Evolutionary conservation across 2,113 vertebrate species (phyloP).

Genomic region (Ellobius talpinus): DNA sequence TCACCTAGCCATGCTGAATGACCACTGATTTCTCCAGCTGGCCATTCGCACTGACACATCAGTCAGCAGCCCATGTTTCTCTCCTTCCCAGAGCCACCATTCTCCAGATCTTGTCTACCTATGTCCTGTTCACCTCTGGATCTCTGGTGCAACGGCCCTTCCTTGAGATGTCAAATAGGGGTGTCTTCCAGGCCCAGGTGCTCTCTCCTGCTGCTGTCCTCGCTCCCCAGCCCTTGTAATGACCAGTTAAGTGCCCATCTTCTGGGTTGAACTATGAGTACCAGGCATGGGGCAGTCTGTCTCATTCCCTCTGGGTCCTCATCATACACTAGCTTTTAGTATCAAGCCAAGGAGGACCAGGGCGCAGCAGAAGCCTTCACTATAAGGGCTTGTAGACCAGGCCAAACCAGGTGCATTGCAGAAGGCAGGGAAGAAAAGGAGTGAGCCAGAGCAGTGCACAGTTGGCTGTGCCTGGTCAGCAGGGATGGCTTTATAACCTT

Average conservation of each 20-base stretch:
- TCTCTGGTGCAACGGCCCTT: background rate
- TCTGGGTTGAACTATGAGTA: background rate
- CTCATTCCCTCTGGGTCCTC: background rate
- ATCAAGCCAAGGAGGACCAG: background rate
- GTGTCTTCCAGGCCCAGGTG: background rate
- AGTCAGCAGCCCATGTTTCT: background rate
- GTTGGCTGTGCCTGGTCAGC: background rate
- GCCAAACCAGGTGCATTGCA: background rate
- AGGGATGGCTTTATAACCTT: background rate
- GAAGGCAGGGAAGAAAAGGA: background rate
- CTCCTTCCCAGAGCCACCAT: background rate
- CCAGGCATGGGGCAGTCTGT: background rate
- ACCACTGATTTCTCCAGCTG: accelerated
- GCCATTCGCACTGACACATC: background rate
- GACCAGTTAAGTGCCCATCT: background rate
- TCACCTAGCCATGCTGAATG: background rate
- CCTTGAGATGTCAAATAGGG: background rate
- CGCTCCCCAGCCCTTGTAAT: background rate
- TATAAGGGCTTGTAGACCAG: background rate
- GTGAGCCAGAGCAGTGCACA: background rate
- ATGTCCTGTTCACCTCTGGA: background rate
- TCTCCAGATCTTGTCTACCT: background rate
- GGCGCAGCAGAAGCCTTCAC: background rate
- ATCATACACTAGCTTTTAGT: background rate
- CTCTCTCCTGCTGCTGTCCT: background rate